phyloP scores from a whole-genome alignment of 1,140 invertebrate species.

The Musca vetustissima region DNA sequence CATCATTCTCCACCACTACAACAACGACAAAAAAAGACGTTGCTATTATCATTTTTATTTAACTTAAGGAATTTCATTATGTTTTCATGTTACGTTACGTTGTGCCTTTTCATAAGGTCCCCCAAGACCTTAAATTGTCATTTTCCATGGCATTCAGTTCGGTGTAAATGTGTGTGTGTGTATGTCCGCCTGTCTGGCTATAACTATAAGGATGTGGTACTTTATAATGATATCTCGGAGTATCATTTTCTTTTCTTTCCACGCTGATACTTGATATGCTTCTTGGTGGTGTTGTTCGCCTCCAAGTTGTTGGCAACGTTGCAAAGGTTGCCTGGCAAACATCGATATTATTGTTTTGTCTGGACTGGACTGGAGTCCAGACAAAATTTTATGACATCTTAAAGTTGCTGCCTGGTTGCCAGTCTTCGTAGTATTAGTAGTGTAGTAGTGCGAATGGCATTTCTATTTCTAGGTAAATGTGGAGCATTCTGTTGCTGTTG shows the following conservation, averaged over 20 bases:
- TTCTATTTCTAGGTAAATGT: too few species aligned
- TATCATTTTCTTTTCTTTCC: conserved; percentile 17
- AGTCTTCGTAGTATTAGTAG: neutral
- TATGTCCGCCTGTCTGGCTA: too few species aligned
- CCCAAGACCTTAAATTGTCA: conserved; percentile 16
- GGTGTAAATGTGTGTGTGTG: neutral
- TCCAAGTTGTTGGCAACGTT: too few species aligned
- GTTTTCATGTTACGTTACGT: conserved; percentile 6
- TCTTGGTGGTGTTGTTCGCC: too few species aligned
- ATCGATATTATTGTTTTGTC: too few species aligned
- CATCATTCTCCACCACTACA: neutral
- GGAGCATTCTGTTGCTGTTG: too few species aligned
- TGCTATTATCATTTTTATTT: conserved; percentile 5
- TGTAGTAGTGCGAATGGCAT: neutral
- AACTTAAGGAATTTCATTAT: conserved; percentile 14
- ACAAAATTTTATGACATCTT: too few species aligned
- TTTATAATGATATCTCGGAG: conserved; percentile 15
- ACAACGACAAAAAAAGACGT: too few species aligned
- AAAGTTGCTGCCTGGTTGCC: too few species aligned
- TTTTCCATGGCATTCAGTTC: neutral
- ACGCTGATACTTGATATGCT: neutral
- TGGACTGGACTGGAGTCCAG: too few species aligned
- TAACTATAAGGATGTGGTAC: too few species aligned
- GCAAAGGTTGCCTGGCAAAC: too few species aligned
- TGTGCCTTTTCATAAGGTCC: neutral